Evolutionary conservation across 2,888 invertebrate species (phyloP).

Genomic region (Mesoligia furuncula): DNA sequence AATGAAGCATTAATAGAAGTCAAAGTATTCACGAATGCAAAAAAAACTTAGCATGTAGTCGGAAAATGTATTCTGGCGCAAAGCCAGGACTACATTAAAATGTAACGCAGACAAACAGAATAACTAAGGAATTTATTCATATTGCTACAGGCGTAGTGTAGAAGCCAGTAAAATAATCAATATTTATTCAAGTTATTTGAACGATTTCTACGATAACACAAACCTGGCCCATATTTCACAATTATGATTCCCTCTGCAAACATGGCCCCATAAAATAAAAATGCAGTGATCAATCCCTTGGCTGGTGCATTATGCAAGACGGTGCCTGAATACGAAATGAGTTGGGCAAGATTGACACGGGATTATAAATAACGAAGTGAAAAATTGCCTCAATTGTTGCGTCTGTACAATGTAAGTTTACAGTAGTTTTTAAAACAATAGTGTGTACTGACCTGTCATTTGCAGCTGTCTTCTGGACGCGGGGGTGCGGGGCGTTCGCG

Average conservation of each 20-base stretch:
- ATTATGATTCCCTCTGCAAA: slow-evolving; percentile 61
- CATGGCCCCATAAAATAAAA: slow-evolving; percentile 62
- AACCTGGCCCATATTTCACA: slow-evolving; percentile 63
- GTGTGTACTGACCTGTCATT: slow-evolving; percentile 87
- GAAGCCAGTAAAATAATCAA: slow-evolving; percentile 59
- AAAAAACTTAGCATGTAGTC: slow-evolving; percentile 41
- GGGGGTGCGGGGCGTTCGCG: slow-evolving; percentile 86
- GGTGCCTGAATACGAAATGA: slow-evolving; percentile 70
- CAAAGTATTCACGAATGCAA: slow-evolving; percentile 35
- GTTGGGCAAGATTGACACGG: slow-evolving; percentile 55
- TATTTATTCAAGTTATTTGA: slow-evolving; percentile 57
- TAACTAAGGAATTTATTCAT: slow-evolving; percentile 53
- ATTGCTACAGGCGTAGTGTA: slow-evolving; percentile 49
- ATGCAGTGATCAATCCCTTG: slow-evolving; percentile 65
- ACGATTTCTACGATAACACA: slow-evolving; percentile 46
- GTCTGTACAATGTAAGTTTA: slow-evolving; percentile 36
- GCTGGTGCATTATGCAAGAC: slow-evolving; percentile 69
- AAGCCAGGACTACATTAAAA: slow-evolving; percentile 56
- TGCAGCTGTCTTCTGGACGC: slow-evolving; percentile 89
- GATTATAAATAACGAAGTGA: slow-evolving; percentile 60
- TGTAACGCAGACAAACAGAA: slow-evolving; percentile 41
- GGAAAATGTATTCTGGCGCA: slow-evolving; percentile 51
- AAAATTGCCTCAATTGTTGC: slow-evolving; percentile 57
- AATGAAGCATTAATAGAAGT: slow-evolving; percentile 6
- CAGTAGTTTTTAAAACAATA: slow-evolving; percentile 48